Base-by-base conservation (phyloP, 2,888 invertebrate species). In the Teleogryllus oceanicus region DNA sequence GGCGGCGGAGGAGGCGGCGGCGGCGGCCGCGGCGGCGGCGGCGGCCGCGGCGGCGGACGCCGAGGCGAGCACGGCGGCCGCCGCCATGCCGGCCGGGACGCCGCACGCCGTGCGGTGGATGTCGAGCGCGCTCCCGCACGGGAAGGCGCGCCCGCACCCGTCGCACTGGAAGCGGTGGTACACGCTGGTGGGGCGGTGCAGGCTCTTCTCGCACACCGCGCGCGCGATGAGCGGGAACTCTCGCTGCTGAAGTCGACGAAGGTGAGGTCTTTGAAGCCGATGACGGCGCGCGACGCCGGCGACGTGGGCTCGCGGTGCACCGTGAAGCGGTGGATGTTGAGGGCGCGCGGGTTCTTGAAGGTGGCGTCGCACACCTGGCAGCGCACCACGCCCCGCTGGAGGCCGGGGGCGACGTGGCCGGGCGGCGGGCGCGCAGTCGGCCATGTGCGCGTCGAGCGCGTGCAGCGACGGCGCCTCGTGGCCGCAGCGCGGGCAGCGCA, bases 181-280 rank as follows among this genome's bases (percentile, higher is more conserved):
- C 74, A 89, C 90, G 1, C 89, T 88, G 81, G 90, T 86, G 20
- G 82, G 78, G 79, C 91, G 89, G 83, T 92, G 92, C 16, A 92
- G 84, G 81, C 92, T 90, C 83, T 90, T 90, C 84, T 95, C 94
- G 86, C 93, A 93, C 82, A 92, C 90, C 37, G 92, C 91, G 82
- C 93, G 90, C 0, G 94, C 93, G 83, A 95, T 94, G 79, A 94
- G 90, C 0, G 95, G 92, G 85, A 94, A 95, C 85, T 95, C 83
- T 91, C 91, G 81, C 91, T 92, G 0, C 94, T 92, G 85, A 94
- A 96, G 85, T 95, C 94, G n/a, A 93, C 90, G 85, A 93, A 94
- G 2, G 92, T 91, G 80, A 93, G 87, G 86, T 95, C 94, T 83
- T 91, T 90, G 86, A 92, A 93, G 20, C 93, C 92, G 2, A 91